A percentile compares a stretch with the other conserved stretches of the same genome.
Conservation (phyloP, 2,113 vertebrate genomes). For the Passer montanus region DNA sequence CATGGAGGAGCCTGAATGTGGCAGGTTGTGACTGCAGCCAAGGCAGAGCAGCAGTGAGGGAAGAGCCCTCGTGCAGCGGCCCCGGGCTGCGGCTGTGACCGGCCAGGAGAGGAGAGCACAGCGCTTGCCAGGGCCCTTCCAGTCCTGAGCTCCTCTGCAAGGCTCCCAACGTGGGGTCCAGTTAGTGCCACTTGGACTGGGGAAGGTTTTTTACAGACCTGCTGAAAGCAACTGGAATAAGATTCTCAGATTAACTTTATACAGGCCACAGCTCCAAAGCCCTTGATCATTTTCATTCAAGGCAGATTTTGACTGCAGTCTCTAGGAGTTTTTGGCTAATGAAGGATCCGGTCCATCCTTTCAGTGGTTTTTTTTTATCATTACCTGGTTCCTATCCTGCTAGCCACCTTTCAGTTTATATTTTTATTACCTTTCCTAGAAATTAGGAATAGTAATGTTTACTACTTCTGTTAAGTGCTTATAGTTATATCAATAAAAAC, state of each 20-base stretch:
- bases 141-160: background rate
- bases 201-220: conserved; percentile 11
- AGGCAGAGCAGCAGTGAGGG: background rate
- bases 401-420: background rate
- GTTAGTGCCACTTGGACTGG: conserved; percentile 23
- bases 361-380: background rate
- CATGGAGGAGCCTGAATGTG: background rate
- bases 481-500: background rate
- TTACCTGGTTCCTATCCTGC: background rate
- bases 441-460: conserved; percentile 6
- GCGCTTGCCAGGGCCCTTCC: background rate
- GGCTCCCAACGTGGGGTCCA: conserved; percentile 24
- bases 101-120: background rate
- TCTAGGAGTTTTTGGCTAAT: background rate
- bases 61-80: background rate
- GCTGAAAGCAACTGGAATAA: conserved; percentile 12
- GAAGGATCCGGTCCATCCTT: background rate
- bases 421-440: conserved; percentile 20
- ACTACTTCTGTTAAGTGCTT: conserved; percentile 20
- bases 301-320: conserved; percentile 1
- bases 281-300: background rate
- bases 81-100: background rate
- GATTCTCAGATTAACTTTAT: conserved; percentile 26
- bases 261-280: background rate
- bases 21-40: background rate